Percentiles rank a stretch among this genome's conserved stretches.
Evolutionary conservation across 2,888 invertebrate species (phyloP).

Genomic region (Sinhomidia bicolor): DNA sequence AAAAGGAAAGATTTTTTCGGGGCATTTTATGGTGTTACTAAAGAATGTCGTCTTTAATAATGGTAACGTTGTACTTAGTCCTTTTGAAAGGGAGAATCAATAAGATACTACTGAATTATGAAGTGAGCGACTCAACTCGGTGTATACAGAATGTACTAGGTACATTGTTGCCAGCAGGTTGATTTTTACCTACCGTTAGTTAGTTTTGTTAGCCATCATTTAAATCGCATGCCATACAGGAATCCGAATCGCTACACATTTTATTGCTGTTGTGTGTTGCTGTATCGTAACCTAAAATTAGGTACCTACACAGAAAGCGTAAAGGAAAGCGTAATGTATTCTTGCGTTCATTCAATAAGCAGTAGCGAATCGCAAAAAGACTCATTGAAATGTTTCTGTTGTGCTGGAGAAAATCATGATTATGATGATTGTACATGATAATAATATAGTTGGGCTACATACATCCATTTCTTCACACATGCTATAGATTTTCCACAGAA

Average conservation of each 20-base stretch:
- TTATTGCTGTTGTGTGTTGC: not conserved
- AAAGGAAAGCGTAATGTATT: too few species aligned
- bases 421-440: too few species aligned
- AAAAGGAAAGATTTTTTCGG: not conserved
- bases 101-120: slow-evolving; percentile 28
- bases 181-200: not conserved
- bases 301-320: not conserved
- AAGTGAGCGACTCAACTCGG: not conserved
- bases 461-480: too few species aligned
- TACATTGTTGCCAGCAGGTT: not conserved
- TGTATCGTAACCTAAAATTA: slow-evolving; percentile 10
- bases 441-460: too few species aligned
- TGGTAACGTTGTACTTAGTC: not conserved
- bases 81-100: slow-evolving; percentile 1
- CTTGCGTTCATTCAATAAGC: too few species aligned
- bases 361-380: too few species aligned
- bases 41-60: not conserved
- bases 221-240: slow-evolving; percentile 7
- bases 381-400: too few species aligned
- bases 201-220: not conserved
- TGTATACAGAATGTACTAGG: not conserved
- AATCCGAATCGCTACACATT: slow-evolving; percentile 7
- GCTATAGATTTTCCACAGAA: too few species aligned
- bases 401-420: too few species aligned
- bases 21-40: not conserved